Evolutionary conservation across 2,113 vertebrate genomes (phyloP), one percentile per base, ranked within the genome.

Genomic region (Polyodon spathula): DNA sequence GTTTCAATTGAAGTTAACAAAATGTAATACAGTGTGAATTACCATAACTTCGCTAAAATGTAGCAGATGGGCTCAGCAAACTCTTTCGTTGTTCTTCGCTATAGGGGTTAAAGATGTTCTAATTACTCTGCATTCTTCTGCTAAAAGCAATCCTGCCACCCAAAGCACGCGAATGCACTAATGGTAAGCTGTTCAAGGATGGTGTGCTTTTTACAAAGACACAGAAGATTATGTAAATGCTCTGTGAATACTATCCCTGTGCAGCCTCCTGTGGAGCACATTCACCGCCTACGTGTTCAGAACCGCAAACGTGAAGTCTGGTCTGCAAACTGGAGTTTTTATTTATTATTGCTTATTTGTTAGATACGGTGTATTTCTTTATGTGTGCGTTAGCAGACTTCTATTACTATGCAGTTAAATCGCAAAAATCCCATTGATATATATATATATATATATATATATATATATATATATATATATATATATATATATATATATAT

Each of bases 191-290:
- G 54, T 67, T 66, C 27, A 0, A 4, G 42, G 40, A 44, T 53
- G 68, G 64, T 65, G 64, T 68, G 66, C 62, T 51, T 73, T 55
- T 61, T n/a, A n/a, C n/a, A n/a, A 76, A 71, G 71, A 83, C 82
- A 84, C 80, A 76, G 82, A 73, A 84, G 86, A 87, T 88, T 89
- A 89, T 89, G 86, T 76, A 87, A 89, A 89, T 86, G 71, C 17
- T 63, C 77, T 81, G 82, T 78, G 86, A 83, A 88, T 76, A 77
- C 78, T 69, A 53, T 66, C 53, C 82, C 79, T 75, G 80, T 69
- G 69, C 66, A 71, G 81, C 77, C 82, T 82, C 79, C 77, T 76
- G 81, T 73, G 75, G 81, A 84, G 81, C 79, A 73, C 71, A 84
- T 73, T 73, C 78, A 78, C 80, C 82, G 80, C 78, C 77, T 77